Percentiles rank a stretch among this genome's conserved stretches.
Evolutionary conservation across 2,888 invertebrate genomes (phyloP).

Genomic region (Ophioninae sp.): DNA sequence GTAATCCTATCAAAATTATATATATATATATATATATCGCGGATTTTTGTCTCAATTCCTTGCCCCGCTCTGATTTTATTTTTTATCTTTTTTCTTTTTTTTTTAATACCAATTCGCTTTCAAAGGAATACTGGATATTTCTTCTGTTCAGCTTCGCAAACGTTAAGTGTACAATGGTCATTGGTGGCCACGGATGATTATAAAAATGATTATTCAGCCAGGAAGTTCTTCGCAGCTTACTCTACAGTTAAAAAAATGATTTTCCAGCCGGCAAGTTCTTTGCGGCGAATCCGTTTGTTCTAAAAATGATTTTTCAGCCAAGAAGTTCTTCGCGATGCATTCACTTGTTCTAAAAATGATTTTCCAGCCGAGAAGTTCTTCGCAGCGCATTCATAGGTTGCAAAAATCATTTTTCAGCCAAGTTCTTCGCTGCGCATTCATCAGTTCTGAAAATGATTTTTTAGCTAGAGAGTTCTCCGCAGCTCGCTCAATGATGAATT

Average conservation of each 20-base stretch:
- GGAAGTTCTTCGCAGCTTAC: slow-evolving; percentile 12
- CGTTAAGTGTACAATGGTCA: slow-evolving; percentile 63
- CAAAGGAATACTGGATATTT: slow-evolving; percentile 72
- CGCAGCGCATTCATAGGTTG: no score
- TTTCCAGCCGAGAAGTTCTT: no score
- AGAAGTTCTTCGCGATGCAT: no score
- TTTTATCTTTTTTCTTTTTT: slow-evolving; percentile 35
- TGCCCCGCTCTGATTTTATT: background rate
- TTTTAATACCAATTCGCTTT: slow-evolving; percentile 71
- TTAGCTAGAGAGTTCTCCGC: slow-evolving; percentile 11
- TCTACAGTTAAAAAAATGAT: no score
- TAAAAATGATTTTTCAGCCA: no score
- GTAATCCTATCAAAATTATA: slow-evolving; percentile 41
- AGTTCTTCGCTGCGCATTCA: no score
- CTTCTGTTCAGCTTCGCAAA: slow-evolving; percentile 60
- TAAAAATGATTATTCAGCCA: slow-evolving; percentile 32
- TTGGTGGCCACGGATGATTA: slow-evolving; percentile 42
- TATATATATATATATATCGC: slow-evolving; percentile 40
- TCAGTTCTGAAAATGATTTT: no score
- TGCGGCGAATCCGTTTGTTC: no score
- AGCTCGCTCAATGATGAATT: slow-evolving; percentile 10
- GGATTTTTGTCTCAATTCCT: slow-evolving; percentile 26
- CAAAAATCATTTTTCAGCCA: no score
- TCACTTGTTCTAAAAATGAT: no score
- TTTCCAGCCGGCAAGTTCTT: no score